phyloP scores from a whole-genome alignment of 2,888 invertebrate genomes.

The Celastrina argiolus region DNA sequence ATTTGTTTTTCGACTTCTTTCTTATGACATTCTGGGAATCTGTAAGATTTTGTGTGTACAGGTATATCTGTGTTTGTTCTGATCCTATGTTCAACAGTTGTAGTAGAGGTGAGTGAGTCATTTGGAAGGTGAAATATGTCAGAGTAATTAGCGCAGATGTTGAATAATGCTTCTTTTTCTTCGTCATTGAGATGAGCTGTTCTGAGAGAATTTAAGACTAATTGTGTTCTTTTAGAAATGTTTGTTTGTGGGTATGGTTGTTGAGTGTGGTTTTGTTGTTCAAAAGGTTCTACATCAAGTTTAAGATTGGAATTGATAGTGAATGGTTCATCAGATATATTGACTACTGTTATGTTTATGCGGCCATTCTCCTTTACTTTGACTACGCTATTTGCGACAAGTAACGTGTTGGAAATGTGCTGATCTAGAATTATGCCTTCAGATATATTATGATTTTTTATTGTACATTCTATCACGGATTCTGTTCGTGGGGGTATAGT shows the following conservation, averaged over 20 bases:
- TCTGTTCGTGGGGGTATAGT: constrained; percentile 1
- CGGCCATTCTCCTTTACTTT: no score
- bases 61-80: no score
- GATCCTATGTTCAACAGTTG: no score
- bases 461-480: constrained; percentile 1
- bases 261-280: background rate
- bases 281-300: no score
- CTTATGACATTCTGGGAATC: no score
- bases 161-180: background rate
- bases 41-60: no score
- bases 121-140: constrained; percentile 5
- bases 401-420: background rate
- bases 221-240: background rate
- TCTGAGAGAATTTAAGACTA: background rate
- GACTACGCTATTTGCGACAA: constrained; percentile 6
- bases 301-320: no score
- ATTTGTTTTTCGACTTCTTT: no score
- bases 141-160: background rate
- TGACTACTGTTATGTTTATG: no score
- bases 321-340: no score
- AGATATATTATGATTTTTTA: background rate
- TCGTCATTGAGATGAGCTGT: background rate
- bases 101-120: no score
- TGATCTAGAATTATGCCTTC: constrained; percentile 9
- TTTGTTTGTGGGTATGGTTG: background rate